Base-by-base conservation (phyloP, 1,140 invertebrate genomes). In the Drosophila miranda region DNA sequence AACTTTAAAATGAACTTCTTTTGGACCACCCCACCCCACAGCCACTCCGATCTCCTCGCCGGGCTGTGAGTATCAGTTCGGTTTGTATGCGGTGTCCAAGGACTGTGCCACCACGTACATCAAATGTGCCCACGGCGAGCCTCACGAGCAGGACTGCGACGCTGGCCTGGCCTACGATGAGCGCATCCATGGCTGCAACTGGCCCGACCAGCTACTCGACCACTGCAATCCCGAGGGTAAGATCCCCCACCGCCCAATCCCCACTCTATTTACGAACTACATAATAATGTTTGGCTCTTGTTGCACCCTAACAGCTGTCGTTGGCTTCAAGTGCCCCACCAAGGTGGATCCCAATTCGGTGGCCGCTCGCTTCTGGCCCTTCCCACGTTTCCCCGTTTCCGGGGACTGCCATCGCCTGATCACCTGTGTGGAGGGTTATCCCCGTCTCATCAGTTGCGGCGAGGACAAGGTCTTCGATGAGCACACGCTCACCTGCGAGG, bases 41-140 rank as follows among this genome's bases (percentile, higher is more conserved):
- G 96, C 95, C 62, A 94, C 94, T 1, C 95, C 96, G 11, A 92
- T 95, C 62, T 96, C 95, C 8, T 92, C 93, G 11, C 95, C 95
- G 1, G 95, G 95, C 69, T 98, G 97, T 90, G 95, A 97, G 78
- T 97, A 96, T 88, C 95, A 96, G 86, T 98, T 97, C 87, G 97
- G 97, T 7, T 92, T 98, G 59, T 98, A 97, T 89, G 94, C 96
- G 0, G 95, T 96, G 48, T 94, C 94, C 56, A 92, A 93, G 4
- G 93, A 94, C 44, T 98, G 97, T 90, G 96, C 96, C 56, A 97
- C 95, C 23, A 95, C 94, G 69, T 98, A 97, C 92, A 93, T 96
- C 56, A 97, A 96, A 91, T 98, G 97, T 86, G 94, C 94, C 8
- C 94, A 95, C 82, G 97, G 97, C 2, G 93, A 95, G 45, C 95